Base-by-base conservation (phyloP, 2,888 invertebrate species). In the Gibbula magus region DNA sequence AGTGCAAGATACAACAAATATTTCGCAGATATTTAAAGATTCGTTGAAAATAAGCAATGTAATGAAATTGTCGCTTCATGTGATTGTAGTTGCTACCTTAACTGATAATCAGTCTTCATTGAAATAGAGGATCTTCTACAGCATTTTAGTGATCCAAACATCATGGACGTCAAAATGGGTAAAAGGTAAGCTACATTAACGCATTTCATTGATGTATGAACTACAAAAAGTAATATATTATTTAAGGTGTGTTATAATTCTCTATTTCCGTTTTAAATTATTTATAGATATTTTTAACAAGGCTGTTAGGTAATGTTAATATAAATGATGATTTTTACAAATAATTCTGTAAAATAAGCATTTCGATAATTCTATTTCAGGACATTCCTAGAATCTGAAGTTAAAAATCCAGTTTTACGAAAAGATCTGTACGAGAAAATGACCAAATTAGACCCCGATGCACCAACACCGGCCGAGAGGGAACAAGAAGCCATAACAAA, bases 101-200 rank as follows among this genome's bases (percentile, higher is more conserved):
- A 84, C 80, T 5, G 5, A 18, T n/a, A 25, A 13, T 13, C 81
- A 94, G 94, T 92, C 85, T 99, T 98, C 93, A 98, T 99, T 90
- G 98, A 99, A 93, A 95, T 99, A 83, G 98, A 99, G 94, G 98
- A 99, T 93, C 94, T 99, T 25, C 94, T 98, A 32, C 96, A 97
- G 89, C 96, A 97, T 80, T 99, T 98, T 93, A 94, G 94, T 90
- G 96, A 98, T 93, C 98, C 98, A 0, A 96, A 96, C 91, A 97
- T 99, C 0, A 98, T 99, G 96, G 99, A 99, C 93, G 96, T 99
- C 82, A 99, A 99, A 94, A 96, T 99, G 95, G 99, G 99, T 66
- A 96, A 96, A 1, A 95, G 98, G 89, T 93, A 45, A 25, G 0
- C 32, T 18, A 52, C 8, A 8, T 52, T 52, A 52, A 52, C 52